These are phyloP conservation scores for Galerucella nymphaeae DNA, from an alignment of 2,888 invertebrate species.

Conservation along the genomic window DNA sequence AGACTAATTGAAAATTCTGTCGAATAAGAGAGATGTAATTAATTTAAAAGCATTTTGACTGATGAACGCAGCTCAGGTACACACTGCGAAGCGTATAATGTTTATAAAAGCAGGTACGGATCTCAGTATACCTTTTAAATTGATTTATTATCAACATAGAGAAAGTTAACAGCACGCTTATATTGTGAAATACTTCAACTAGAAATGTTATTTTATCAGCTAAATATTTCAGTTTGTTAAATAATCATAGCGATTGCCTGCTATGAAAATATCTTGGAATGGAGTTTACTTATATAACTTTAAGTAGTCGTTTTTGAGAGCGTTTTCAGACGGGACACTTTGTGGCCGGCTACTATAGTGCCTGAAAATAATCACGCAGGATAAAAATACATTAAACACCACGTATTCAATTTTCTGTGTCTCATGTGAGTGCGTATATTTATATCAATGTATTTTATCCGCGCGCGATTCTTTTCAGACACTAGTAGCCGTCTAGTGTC, in stretches of 20 bases:
- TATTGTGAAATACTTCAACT: background rate
- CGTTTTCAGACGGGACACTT: no score
- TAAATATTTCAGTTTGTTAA: background rate
- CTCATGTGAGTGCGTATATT: no score
- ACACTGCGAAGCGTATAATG: conserved; percentile 32
- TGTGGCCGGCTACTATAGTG: no score
- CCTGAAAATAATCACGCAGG: no score
- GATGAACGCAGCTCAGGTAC: conserved; percentile 43
- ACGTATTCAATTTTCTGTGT: no score
- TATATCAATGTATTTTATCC: no score
- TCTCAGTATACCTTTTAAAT: background rate
- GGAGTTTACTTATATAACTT: background rate
- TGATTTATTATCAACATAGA: background rate
- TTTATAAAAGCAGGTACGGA: conserved; percentile 32
- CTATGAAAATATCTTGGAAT: no score
- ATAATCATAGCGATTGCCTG: no score
- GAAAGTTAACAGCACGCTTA: background rate
- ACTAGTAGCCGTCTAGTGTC: no score
- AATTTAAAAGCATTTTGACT: conserved; percentile 51
- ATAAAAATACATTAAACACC: no score
- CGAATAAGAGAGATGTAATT: conserved; percentile 49
- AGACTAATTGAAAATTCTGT: conserved; percentile 55
- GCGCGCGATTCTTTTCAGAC: no score
- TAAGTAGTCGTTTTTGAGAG: background rate
- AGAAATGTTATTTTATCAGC: no score